A percentile compares a stretch with the other conserved stretches of the same genome.
Evolutionary conservation across 1,140 invertebrate species (phyloP).

Genomic region (Tigriopus japonicus): DNA sequence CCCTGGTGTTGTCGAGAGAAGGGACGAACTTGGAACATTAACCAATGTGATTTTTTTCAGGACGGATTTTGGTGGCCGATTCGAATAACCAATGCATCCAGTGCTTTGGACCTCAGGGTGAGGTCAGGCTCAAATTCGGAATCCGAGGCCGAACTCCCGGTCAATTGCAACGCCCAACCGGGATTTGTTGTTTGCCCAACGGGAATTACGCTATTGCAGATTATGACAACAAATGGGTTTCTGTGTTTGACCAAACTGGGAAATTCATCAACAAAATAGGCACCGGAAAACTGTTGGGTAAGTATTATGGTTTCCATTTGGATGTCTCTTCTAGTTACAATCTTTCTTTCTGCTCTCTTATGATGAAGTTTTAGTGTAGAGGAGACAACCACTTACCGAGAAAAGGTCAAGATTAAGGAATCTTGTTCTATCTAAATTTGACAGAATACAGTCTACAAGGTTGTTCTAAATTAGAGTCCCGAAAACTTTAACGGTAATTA

Average conservation of each 20-base stretch:
- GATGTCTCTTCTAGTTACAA: too few relatives aligned
- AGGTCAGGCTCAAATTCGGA: conserved; percentile 25
- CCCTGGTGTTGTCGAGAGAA: neutral
- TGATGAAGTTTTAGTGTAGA: too few relatives aligned
- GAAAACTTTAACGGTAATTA: too few relatives aligned
- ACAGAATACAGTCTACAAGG: too few relatives aligned
- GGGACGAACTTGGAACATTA: neutral
- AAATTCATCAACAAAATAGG: conserved; percentile 36
- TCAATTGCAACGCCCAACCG: conserved; percentile 36
- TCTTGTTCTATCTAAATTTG: too few relatives aligned
- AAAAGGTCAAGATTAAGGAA: too few relatives aligned
- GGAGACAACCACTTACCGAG: too few relatives aligned
- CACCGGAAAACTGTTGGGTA: conserved; percentile 33
- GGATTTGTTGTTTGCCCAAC: conserved; percentile 30
- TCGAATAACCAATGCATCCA: conserved; percentile 39
- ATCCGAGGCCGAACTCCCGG: conserved; percentile 30
- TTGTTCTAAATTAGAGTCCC: too few relatives aligned
- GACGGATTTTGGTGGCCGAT: conserved; percentile 33
- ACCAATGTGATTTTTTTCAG: conserved; percentile 15
- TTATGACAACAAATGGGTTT: conserved; percentile 39
- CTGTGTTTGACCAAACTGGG: conserved; percentile 33
- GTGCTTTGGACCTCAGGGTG: conserved; percentile 22
- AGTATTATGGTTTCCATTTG: conserved; percentile 15
- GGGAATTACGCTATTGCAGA: conserved; percentile 38
- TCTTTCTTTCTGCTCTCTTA: too few relatives aligned